Evolutionary conservation across 2,888 invertebrate species (phyloP).

Genomic region (Agonopterix arenella): DNA sequence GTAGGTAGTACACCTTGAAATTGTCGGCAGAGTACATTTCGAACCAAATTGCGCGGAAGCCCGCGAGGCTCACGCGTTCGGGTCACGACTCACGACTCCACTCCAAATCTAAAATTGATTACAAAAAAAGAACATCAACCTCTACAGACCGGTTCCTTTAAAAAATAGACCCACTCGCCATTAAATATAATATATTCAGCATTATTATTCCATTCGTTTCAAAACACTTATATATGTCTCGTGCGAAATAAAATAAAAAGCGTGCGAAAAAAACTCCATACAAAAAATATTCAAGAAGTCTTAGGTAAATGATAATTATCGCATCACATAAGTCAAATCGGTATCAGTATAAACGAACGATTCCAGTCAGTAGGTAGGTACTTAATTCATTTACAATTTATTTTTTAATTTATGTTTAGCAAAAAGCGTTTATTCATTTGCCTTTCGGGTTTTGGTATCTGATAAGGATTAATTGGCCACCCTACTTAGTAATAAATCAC

Average conservation of each 20-base stretch:
- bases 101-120: conserved; percentile 68
- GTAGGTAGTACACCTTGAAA: conserved; percentile 12
- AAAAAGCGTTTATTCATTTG: too few species aligned
- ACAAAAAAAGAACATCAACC: conserved; percentile 42
- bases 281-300: conserved; percentile 25
- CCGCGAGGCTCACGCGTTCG: conserved; percentile 43
- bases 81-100: conserved; percentile 68
- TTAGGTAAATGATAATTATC: conserved; percentile 39
- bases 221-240: conserved; percentile 29
- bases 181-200: conserved; percentile 63
- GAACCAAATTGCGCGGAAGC: conserved; percentile 47
- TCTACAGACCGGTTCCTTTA: conserved; percentile 28
- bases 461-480: too few species aligned
- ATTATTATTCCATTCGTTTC: conserved; percentile 46
- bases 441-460: too few species aligned
- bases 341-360: neutral
- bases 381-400: too few species aligned
- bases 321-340: conserved; percentile 15
- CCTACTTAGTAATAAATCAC: too few species aligned
- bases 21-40: conserved; percentile 13
- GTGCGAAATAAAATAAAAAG: conserved; percentile 17
- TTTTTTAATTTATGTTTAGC: too few species aligned
- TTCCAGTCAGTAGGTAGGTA: too few species aligned
- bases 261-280: conserved; percentile 20
- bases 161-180: conserved; percentile 51